Evolutionary conservation across 2,888 invertebrate species (phyloP).

Genomic region (Exephanes ischioxanthus): DNA sequence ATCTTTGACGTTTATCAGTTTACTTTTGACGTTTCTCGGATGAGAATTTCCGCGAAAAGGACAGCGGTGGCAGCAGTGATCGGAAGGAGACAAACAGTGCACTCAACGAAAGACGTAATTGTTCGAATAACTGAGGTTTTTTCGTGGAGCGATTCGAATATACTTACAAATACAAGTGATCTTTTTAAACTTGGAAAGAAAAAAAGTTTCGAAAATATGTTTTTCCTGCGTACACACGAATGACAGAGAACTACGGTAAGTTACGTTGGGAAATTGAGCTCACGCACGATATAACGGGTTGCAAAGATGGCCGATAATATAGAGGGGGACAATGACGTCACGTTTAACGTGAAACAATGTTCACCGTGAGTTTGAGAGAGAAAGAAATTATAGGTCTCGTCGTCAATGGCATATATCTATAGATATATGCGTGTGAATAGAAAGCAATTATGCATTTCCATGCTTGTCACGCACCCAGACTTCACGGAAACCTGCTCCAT

Average conservation of each 20-base stretch:
- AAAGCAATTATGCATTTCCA: slow-evolving; percentile 12
- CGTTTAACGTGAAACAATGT: slow-evolving; percentile 59
- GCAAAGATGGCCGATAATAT: slow-evolving; percentile 70
- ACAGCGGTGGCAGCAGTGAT: slow-evolving; percentile 20
- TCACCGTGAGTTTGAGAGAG: neutral
- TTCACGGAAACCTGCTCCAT: slow-evolving; percentile 7
- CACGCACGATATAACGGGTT: slow-evolving; percentile 59
- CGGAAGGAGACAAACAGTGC: slow-evolving; percentile 1
- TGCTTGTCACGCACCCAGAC: slow-evolving; percentile 20
- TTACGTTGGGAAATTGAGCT: slow-evolving; percentile 24
- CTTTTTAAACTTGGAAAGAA: neutral
- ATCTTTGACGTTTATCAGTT: neutral
- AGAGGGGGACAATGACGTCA: slow-evolving; percentile 68
- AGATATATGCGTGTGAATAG: neutral
- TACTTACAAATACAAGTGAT: neutral
- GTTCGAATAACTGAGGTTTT: neutral
- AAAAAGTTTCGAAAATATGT: neutral
- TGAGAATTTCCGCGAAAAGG: slow-evolving; percentile 13
- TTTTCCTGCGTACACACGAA: slow-evolving; percentile 3
- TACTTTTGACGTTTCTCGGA: slow-evolving; percentile 38
- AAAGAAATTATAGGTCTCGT: slow-evolving; percentile 7
- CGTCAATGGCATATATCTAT: slow-evolving; percentile 3
- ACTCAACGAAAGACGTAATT: slow-evolving; percentile 20
- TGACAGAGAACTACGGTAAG: slow-evolving; percentile 18
- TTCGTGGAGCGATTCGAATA: neutral